Evolutionary conservation across 2,797 vertebrate species (phyloP).

Genomic region (Balearica regulorum): DNA sequence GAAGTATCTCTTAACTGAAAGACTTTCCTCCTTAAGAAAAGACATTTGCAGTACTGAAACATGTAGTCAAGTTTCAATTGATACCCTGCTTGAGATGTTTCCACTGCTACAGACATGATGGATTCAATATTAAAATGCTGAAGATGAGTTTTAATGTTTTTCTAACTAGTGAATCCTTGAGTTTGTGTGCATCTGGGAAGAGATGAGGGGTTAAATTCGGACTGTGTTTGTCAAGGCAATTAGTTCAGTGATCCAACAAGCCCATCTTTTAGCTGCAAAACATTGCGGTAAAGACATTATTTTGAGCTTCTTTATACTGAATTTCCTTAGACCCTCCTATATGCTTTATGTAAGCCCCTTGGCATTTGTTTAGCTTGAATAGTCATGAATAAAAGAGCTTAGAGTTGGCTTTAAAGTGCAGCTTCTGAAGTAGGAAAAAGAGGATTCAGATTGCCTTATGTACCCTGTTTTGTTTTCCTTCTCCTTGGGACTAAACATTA

Average conservation of each 20-base stretch:
- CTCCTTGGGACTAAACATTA: conserved; percentile 13
- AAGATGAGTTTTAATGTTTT: not conserved
- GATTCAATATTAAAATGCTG: not conserved
- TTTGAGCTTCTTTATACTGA: conserved; percentile 56
- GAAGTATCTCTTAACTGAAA: not conserved
- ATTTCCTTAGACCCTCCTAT: conserved; percentile 38
- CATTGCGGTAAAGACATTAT: conserved; percentile 44
- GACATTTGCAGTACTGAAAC: not conserved
- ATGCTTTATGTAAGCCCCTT: conserved; percentile 56
- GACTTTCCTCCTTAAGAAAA: not conserved
- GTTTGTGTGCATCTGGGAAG: not conserved
- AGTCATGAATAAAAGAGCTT: conserved; percentile 66
- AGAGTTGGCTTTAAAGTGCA: conserved; percentile 32
- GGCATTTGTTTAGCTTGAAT: conserved; percentile 69
- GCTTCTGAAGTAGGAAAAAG: conserved; percentile 39
- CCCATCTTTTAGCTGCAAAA: conserved; percentile 56
- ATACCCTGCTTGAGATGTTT: not conserved
- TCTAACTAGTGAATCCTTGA: not conserved
- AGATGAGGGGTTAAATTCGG: conserved; percentile 20
- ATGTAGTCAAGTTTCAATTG: not conserved
- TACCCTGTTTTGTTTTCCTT: conserved; percentile 32
- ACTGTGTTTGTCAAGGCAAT: conserved; percentile 38
- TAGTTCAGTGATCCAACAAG: conserved; percentile 61
- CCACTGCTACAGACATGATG: not conserved
- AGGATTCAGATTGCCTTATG: conserved; percentile 37